phyloP scores from a whole-genome alignment of 2,797 vertebrate species.

The Syndactyla subalaris region DNA sequence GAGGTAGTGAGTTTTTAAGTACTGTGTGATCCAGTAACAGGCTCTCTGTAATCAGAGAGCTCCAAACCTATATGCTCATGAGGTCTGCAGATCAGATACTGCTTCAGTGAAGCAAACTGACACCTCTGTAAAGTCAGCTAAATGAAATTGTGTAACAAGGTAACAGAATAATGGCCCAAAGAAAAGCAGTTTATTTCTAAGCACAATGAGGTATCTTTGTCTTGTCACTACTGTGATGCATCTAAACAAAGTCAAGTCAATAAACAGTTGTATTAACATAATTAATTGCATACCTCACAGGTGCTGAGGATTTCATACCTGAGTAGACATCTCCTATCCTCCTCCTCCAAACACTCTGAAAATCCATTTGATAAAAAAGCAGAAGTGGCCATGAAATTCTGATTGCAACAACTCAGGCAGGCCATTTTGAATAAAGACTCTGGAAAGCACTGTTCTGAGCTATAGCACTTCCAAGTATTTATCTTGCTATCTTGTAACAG shows the following conservation, averaged over 20 bases:
- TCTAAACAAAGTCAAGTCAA: not conserved
- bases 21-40: not conserved
- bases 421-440: not conserved
- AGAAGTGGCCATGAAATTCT: not conserved
- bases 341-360: not conserved
- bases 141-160: not conserved
- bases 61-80: not conserved
- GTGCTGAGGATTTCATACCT: not conserved
- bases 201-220: not conserved
- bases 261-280: not conserved
- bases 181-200: not conserved
- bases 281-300: not conserved
- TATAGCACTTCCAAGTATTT: not conserved
- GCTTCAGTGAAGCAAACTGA: not conserved
- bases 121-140: not conserved
- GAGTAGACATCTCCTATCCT: not conserved
- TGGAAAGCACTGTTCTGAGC: not conserved
- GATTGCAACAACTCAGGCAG: not conserved
- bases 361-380: not conserved
- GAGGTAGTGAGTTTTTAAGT: not conserved
- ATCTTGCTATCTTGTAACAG: not conserved
- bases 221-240: not conserved
- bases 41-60: not conserved
- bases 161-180: not conserved
- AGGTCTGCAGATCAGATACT: not conserved